Conservation (phyloP, 2,888 invertebrate genomes). For the Syrista parreyssii region DNA sequence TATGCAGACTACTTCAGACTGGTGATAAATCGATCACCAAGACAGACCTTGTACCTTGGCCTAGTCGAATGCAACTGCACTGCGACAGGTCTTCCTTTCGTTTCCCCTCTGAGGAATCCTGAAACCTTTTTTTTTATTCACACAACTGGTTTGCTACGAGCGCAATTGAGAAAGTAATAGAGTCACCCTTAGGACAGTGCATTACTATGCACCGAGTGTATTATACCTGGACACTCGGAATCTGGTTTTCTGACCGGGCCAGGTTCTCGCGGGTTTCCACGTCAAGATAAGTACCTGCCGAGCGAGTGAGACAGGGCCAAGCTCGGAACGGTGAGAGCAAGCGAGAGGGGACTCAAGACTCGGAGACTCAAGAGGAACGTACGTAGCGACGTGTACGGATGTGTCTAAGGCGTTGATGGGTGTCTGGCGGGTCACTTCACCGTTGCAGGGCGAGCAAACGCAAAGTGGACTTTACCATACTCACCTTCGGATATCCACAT, state of each 20-base stretch:
- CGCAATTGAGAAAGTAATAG: neutral
- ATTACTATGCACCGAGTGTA: neutral
- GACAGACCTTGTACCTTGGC: neutral
- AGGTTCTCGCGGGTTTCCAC: neutral
- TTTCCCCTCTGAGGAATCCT: neutral
- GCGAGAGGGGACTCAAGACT: neutral
- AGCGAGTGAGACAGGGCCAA: neutral
- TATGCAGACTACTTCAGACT: neutral
- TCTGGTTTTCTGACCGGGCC: neutral
- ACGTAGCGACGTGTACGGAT: constrained; percentile 10
- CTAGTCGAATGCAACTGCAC: neutral
- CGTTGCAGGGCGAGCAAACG: constrained; percentile 51
- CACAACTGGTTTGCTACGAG: neutral
- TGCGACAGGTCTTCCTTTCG: neutral
- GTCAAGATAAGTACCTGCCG: neutral
- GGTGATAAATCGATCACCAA: neutral
- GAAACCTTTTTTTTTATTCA: neutral
- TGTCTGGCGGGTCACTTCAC: constrained; percentile 61
- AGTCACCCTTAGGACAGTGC: neutral
- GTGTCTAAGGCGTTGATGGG: constrained; percentile 54
- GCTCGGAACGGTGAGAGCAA: neutral
- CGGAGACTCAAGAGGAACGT: constrained; percentile 22
- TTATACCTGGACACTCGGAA: neutral
- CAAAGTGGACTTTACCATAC: constrained; percentile 44
- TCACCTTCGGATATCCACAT: constrained; percentile 39